phyloP scores from a whole-genome alignment of 2,113 vertebrate genomes.

The Petromus typicus region DNA sequence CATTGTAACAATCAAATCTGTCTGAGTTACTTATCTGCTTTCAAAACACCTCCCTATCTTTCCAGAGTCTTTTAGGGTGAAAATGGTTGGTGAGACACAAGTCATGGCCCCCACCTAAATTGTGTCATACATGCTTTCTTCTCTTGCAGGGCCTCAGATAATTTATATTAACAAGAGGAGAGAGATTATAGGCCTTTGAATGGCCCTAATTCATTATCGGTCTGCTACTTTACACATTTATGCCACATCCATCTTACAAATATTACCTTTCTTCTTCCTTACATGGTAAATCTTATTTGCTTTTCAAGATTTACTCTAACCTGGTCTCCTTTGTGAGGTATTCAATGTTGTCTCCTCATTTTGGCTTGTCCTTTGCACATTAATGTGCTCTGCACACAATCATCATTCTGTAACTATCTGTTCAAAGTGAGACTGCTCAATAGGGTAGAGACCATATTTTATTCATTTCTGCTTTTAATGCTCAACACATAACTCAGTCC shows the following conservation, averaged over 20 bases:
- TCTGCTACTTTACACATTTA: neutral
- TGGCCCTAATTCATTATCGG: neutral
- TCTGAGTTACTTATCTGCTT: constrained; percentile 7
- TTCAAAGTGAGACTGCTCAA: neutral
- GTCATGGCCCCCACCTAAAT: neutral
- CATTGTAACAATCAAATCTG: constrained; percentile 13
- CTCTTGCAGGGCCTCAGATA: neutral
- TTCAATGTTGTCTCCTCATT: neutral
- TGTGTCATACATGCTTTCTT: neutral
- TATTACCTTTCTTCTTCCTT: neutral
- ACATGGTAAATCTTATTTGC: neutral
- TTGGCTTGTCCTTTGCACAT: neutral
- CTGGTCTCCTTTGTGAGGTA: neutral
- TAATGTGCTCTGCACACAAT: neutral
- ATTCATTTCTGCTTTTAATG: constrained; percentile 11
- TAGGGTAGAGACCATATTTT: neutral
- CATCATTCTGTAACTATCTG: neutral
- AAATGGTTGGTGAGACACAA: neutral
- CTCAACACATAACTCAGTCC: neutral
- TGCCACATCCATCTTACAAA: neutral
- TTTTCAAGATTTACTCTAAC: neutral
- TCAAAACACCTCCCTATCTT: neutral
- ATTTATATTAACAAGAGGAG: neutral
- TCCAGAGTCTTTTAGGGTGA: neutral
- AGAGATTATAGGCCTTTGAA: neutral